Percentiles rank a stretch among this genome's conserved stretches.
Conservation (phyloP, 2,113 vertebrate species). For the Lophotis ruficrista region DNA sequence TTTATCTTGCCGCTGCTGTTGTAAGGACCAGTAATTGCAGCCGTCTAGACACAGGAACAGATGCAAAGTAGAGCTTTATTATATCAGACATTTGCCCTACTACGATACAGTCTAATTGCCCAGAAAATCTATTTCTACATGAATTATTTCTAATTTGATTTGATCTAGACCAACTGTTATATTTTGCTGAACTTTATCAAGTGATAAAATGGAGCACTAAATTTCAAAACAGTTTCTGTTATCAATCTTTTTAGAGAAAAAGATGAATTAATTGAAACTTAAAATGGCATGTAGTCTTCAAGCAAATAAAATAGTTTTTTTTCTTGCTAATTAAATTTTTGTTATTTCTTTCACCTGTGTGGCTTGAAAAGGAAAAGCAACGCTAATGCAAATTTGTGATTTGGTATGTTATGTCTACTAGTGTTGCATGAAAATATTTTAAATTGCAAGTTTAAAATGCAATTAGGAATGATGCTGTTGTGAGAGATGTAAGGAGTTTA, state of each 20-base stretch:
- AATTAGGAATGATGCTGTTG: neutral
- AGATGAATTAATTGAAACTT: conserved; percentile 29
- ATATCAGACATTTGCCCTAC: conserved; percentile 88
- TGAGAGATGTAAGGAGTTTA: neutral
- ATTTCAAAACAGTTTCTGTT: conserved; percentile 36
- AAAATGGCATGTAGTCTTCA: neutral
- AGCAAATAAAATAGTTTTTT: conserved; percentile 2
- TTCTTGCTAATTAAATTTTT: conserved; percentile 2
- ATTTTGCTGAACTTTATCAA: conserved; percentile 73
- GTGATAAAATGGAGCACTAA: conserved; percentile 70
- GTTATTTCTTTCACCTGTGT: neutral
- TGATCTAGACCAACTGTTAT: conserved; percentile 95
- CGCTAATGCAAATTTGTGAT: neutral
- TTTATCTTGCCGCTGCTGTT: conserved; percentile 68
- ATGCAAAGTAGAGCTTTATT: conserved; percentile 85
- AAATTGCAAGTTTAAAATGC: neutral
- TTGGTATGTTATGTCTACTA: neutral
- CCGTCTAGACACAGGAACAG: conserved; percentile 85
- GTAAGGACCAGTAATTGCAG: conserved; percentile 74
- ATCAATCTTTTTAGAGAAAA: neutral
- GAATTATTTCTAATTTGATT: conserved; percentile 95
- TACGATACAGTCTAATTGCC: conserved; percentile 91
- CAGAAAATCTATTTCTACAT: conserved; percentile 96
- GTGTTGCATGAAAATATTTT: conserved; percentile 20
- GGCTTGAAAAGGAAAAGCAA: conserved; percentile 9